A percentile compares a stretch with the other conserved stretches of the same genome.
These are phyloP conservation scores for Osmerus mordax DNA, from an alignment of 2,113 vertebrate genomes.

Conservation along the genomic window DNA sequence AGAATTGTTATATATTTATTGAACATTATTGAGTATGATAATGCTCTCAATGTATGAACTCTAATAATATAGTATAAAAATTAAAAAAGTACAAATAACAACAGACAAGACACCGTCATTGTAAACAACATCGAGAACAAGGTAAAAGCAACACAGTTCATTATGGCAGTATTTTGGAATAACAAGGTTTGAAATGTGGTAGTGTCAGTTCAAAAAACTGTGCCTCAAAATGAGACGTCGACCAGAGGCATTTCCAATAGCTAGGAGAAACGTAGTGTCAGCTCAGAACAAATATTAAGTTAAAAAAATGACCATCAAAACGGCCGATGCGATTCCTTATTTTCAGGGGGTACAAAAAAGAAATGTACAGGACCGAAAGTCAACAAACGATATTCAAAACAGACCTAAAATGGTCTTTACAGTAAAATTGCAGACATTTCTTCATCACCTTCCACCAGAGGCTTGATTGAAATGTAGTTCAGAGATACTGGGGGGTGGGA, in stretches of 20 bases:
- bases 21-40: conserved; percentile 66
- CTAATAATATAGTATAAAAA: conserved; percentile 76
- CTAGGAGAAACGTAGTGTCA: conserved; percentile 57
- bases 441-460: conserved; percentile 3
- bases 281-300: conserved; percentile 29
- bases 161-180: conserved; percentile 46
- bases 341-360: conserved; percentile 58
- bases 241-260: conserved; percentile 44
- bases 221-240: conserved; percentile 55
- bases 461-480: conserved; percentile 14
- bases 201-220: conserved; percentile 47
- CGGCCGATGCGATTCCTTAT: conserved; percentile 48
- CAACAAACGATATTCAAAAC: conserved; percentile 54
- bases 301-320: conserved; percentile 45
- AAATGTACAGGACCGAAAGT: conserved; percentile 54
- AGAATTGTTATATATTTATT: conserved; percentile 69
- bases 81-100: conserved; percentile 76
- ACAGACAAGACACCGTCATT: conserved; percentile 55
- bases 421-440: conserved; percentile 47
- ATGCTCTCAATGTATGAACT: conserved; percentile 62
- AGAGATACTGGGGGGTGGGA: conserved; percentile 15
- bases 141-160: conserved; percentile 47
- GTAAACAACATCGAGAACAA: conserved; percentile 67
- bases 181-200: conserved; percentile 28
- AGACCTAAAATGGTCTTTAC: conserved; percentile 52